Percentiles rank a stretch among this genome's conserved stretches.
phyloP scores from a whole-genome alignment of 2,888 invertebrate species.

The Cheilosia vulpina region DNA sequence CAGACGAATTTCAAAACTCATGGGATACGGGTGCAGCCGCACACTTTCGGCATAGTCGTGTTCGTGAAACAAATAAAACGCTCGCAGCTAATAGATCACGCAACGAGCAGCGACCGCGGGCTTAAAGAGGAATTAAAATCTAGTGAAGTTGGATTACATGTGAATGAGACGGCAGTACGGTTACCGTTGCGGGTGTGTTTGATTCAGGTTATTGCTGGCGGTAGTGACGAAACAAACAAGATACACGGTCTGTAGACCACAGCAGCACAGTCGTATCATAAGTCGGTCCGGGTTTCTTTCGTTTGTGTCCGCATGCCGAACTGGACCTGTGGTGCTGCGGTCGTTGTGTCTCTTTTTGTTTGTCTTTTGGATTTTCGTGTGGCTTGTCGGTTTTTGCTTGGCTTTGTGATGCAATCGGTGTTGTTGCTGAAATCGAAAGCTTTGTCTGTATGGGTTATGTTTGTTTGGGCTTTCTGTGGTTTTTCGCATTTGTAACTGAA shows the following conservation, averaged over 20 bases:
- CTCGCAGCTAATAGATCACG: constrained; percentile 27
- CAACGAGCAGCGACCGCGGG: constrained; percentile 12
- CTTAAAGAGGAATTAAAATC: constrained; percentile 30
- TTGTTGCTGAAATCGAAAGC: constrained; percentile 68
- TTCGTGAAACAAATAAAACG: background rate
- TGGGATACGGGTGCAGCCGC: constrained; percentile 20
- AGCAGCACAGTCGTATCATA: constrained; percentile 29
- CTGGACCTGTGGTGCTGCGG: constrained; percentile 42
- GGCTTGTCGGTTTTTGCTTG: constrained; percentile 40
- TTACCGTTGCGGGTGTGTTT: constrained; percentile 55
- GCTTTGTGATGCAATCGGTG: constrained; percentile 58
- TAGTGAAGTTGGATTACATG: constrained; percentile 15
- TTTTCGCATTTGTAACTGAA: constrained; percentile 45
- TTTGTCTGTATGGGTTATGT: constrained; percentile 46
- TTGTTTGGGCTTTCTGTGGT: constrained; percentile 33
- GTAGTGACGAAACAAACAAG: constrained; percentile 65
- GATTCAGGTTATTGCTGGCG: constrained; percentile 56
- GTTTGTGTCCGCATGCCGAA: constrained; percentile 67
- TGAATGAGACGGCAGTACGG: constrained; percentile 25
- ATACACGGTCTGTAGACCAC: constrained; percentile 41
- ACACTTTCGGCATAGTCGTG: background rate
- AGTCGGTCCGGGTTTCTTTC: constrained; percentile 43
- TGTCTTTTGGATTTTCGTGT: constrained; percentile 3
- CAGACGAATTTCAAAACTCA: constrained; percentile 40
- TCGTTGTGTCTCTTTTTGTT: background rate